Evolutionary conservation across 92 coral and sea anemone species (phyloP).

Genomic region (Bergia puertoricense): DNA sequence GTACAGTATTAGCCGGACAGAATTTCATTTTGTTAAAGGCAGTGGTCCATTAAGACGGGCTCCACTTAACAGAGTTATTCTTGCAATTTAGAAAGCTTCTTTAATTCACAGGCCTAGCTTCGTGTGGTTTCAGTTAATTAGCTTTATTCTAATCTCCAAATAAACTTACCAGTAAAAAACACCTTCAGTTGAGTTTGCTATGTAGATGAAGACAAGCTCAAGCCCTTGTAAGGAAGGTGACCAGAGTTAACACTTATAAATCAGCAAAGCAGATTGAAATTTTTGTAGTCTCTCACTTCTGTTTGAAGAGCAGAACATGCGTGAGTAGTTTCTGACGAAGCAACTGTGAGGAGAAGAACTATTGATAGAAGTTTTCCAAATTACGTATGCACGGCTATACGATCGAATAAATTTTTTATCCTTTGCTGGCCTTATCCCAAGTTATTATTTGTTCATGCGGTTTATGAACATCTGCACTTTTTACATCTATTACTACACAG

Average conservation of each 20-base stretch:
- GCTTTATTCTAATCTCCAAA: neutral
- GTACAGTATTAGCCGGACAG: no score
- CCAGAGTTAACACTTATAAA: no score
- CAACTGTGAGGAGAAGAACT: neutral
- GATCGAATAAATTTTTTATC: neutral
- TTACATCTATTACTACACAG: neutral
- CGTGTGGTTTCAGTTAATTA: neutral
- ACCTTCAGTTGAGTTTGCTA: neutral
- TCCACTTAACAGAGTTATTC: no score
- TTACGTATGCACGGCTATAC: neutral
- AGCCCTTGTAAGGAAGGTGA: no score
- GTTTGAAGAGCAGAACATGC: neutral
- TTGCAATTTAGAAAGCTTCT: no score
- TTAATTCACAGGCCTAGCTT: neutral
- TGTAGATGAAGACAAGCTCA: no score
- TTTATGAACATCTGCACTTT: neutral
- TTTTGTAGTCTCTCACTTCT: neutral
- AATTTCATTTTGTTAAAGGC: no score
- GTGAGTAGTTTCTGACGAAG: neutral
- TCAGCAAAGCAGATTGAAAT: neutral
- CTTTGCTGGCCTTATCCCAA: conserved; percentile 21
- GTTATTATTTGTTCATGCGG: conserved; percentile 5
- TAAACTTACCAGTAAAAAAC: neutral
- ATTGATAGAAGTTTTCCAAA: neutral
- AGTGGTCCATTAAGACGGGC: no score